phyloP scores from a whole-genome alignment of 2,888 invertebrate genomes.

The Nephrotoma guestfalica region DNA sequence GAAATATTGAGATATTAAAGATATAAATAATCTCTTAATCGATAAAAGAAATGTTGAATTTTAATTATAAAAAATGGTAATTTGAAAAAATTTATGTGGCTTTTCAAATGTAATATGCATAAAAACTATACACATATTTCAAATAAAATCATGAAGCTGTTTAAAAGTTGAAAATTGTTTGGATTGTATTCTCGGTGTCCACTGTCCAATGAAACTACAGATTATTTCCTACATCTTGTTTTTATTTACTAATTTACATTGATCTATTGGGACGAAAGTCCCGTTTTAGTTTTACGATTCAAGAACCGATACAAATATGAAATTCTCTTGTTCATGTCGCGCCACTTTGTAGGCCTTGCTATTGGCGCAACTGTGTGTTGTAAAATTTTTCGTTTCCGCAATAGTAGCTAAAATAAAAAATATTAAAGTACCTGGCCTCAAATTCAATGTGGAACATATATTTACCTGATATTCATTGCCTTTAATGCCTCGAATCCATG shows the following conservation, averaged over 20 bases:
- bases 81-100: background rate
- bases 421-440: conserved; percentile 8
- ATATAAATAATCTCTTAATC: background rate
- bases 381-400: conserved; percentile 58
- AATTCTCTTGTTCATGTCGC: conserved; percentile 56
- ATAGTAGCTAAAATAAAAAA: conserved; percentile 15
- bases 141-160: background rate
- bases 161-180: background rate
- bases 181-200: background rate
- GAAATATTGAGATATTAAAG: background rate
- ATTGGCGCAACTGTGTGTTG: conserved; percentile 40
- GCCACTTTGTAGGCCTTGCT: conserved; percentile 64
- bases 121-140: background rate
- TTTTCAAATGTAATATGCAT: background rate
- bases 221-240: background rate
- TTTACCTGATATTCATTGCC: conserved; percentile 66
- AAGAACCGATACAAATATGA: conserved; percentile 59
- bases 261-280: conserved; percentile 27
- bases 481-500: conserved; percentile 77
- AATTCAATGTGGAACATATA: background rate
- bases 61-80: background rate
- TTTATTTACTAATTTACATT: background rate
- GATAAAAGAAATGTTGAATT: background rate
- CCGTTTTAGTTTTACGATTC: conserved; percentile 67
- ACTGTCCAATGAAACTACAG: background rate